Evolutionary conservation across 2,888 invertebrate species (phyloP), one percentile per base, ranked within the genome.

Genomic region (Dynastes maya): DNA sequence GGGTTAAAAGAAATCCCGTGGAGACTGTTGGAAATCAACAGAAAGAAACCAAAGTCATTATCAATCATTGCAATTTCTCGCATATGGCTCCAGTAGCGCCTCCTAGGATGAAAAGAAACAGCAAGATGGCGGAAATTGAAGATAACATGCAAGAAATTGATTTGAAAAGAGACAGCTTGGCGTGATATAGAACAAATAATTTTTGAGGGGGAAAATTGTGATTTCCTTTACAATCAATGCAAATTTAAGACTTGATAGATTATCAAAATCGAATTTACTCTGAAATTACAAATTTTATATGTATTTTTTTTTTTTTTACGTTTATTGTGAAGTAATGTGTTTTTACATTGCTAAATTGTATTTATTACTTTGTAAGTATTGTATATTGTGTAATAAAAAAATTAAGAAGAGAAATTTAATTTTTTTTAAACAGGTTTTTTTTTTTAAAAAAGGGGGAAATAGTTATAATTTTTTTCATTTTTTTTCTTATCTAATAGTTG

Each of bases 1-100:
- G 94, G 86, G 87, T 94, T 37, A 92, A 90, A 80, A 89, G 89
- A 72, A 92, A 89, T 80, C 89, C 89, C 58, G 80, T 77, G 51
- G 79, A 80, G 76, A 74, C 67, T 6, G 77, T 80, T 16, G 65
- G 55, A 29, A 70, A 16, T 67, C 79, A 29, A 61, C 83, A 82
- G 70, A 80, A 80, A 11, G 79, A 80, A 0, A 79, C 71, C 32
- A 80, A 81, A 32, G 81, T 82, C 22, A 64, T 63, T 8, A 53
- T 61, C 58, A 67, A 79, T 45, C 45, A 45, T 55, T 76, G 72
- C 16, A 51, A 40, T 53, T 53, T 64, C n/a, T 72, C 63, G 55
- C 63, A 49, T 13, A 9, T 63, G 63, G 83, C 85, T 2, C 88
- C 88, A 1, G 78, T 83, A 77, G 86, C 87, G 1, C 88, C 88